phyloP scores from a whole-genome alignment of 1,140 invertebrate species.

The Harlomillsia oculata region DNA sequence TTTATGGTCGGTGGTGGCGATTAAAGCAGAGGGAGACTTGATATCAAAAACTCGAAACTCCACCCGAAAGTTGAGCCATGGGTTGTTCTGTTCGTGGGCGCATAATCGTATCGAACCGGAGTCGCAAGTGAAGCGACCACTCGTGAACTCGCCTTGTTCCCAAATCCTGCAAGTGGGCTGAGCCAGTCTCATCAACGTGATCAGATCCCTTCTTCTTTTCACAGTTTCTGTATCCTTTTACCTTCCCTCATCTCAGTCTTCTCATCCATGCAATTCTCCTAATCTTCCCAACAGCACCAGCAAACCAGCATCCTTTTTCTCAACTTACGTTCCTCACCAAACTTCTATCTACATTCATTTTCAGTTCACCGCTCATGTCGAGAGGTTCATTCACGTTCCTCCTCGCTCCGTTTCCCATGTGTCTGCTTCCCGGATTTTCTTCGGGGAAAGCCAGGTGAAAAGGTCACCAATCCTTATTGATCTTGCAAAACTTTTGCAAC shows the following conservation, averaged over 20 bases:
- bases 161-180: constrained; percentile 31
- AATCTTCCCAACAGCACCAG: background rate
- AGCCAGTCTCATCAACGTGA: too few relatives aligned
- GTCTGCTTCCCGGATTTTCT: too few relatives aligned
- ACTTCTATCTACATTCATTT: background rate
- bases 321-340: background rate
- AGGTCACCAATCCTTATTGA: too few relatives aligned
- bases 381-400: too few relatives aligned
- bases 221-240: constrained; percentile 5
- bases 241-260: background rate
- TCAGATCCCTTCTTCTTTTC: too few relatives aligned
- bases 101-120: constrained; percentile 32
- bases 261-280: background rate
- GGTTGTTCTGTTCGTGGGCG: constrained; percentile 26
- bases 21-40: constrained; percentile 15
- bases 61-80: constrained; percentile 26
- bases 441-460: too few relatives aligned
- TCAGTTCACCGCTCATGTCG: constrained; percentile 1
- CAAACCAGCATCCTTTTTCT: background rate
- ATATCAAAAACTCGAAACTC: constrained; percentile 31
- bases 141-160: constrained; percentile 13
- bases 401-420: too few relatives aligned
- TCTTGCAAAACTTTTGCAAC: too few relatives aligned
- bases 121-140: constrained; percentile 19
- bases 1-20: constrained; percentile 11